phyloP scores from a whole-genome alignment of 2,113 vertebrate genomes.

The Lepus timidus region DNA sequence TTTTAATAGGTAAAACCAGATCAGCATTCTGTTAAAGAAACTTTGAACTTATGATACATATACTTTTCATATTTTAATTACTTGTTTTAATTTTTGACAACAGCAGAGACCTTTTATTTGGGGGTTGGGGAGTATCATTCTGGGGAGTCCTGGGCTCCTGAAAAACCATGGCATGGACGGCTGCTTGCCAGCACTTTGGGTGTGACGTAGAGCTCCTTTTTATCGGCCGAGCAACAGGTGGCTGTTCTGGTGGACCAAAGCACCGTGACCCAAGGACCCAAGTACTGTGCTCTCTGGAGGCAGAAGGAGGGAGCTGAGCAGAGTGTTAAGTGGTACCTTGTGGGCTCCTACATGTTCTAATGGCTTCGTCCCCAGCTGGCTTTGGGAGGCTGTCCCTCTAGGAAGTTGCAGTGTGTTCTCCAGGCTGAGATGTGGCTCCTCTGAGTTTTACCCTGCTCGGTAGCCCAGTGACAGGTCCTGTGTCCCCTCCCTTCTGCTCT shows the following conservation, averaged over 20 bases:
- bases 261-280: not conserved
- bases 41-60: slow-evolving; percentile 6
- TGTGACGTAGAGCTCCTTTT: not conserved
- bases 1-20: slow-evolving; percentile 47
- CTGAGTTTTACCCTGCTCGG: not conserved
- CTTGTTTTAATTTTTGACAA: slow-evolving; percentile 37
- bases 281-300: not conserved
- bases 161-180: not conserved
- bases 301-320: not conserved
- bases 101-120: slow-evolving; percentile 18
- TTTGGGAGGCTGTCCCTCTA: not conserved
- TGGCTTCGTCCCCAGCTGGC: not conserved
- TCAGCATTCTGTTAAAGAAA: slow-evolving; percentile 23
- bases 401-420: not conserved
- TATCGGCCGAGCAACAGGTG: not conserved
- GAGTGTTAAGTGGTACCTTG: not conserved
- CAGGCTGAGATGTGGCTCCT: not conserved
- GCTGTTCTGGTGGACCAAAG: not conserved
- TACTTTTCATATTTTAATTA: slow-evolving; percentile 43
- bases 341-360: not conserved
- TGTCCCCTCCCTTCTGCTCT: not conserved
- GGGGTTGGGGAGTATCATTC: not conserved
- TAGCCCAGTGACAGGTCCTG: not conserved
- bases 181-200: not conserved
- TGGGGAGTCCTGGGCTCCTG: not conserved